Conservation (phyloP, 1,140 invertebrate genomes). For the Wasmannia auropunctata region DNA sequence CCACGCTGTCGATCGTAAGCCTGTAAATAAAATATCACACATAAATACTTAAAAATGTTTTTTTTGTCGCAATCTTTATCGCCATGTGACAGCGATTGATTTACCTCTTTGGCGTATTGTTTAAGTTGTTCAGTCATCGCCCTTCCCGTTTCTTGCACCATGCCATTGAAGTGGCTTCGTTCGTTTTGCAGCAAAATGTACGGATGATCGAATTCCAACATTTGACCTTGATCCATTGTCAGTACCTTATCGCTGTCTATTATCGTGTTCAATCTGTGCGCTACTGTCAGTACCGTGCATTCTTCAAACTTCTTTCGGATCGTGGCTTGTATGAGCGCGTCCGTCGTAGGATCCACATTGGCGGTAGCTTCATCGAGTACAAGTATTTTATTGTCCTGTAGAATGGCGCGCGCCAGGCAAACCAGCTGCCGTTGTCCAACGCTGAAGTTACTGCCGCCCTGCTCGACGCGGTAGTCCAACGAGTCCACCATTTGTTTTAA, state of each 20-base stretch:
- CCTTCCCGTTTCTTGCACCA: conserved; percentile 85
- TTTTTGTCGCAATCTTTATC: neutral
- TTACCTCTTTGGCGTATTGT: conserved; percentile 82
- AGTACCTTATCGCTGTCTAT: conserved; percentile 85
- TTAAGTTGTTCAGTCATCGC: conserved; percentile 79
- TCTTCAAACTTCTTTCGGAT: conserved; percentile 87
- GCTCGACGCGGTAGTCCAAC: conserved; percentile 64
- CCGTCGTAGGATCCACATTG: conserved; percentile 89
- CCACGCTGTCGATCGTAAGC: conserved; percentile 35
- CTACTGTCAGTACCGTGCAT: conserved; percentile 89
- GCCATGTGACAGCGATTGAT: neutral
- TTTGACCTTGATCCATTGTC: conserved; percentile 83
- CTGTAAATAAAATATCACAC: conserved; percentile 42
- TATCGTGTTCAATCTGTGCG: conserved; percentile 86
- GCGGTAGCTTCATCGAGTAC: conserved; percentile 92
- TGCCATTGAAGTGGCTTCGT: conserved; percentile 80
- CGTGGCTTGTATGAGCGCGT: conserved; percentile 88
- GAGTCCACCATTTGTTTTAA: conserved; percentile 64
- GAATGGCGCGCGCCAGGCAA: conserved; percentile 90
- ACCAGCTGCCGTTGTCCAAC: conserved; percentile 92
- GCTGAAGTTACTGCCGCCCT: conserved; percentile 85
- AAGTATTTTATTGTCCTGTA: conserved; percentile 88
- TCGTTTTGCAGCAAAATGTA: conserved; percentile 84
- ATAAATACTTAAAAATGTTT: neutral
- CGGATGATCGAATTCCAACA: conserved; percentile 87